A percentile compares a stretch with the other conserved stretches of the same genome.
These are phyloP conservation scores for Panulirus ornatus DNA, from an alignment of 1,140 invertebrate species.

Conservation along the genomic window DNA sequence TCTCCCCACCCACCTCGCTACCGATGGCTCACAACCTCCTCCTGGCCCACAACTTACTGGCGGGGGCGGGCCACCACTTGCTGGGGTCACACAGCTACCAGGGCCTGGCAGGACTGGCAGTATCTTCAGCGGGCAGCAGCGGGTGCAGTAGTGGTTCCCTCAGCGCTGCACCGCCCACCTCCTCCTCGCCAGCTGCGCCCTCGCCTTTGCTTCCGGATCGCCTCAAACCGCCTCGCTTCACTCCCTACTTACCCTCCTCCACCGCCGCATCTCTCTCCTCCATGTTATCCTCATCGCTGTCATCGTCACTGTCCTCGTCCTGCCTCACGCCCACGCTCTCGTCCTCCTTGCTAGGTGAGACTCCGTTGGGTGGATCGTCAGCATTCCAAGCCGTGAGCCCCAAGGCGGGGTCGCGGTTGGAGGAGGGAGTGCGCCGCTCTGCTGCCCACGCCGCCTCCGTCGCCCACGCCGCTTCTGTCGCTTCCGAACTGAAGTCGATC, in stretches of 20 bases:
- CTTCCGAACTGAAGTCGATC: constrained; percentile 92
- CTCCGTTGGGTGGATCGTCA: constrained; percentile 71
- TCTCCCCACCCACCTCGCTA: constrained; percentile 70
- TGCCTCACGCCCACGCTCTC: constrained; percentile 73
- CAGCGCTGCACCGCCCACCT: constrained; percentile 76
- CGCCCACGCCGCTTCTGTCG: constrained; percentile 76
- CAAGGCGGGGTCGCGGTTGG: constrained; percentile 75
- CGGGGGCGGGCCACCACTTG: constrained; percentile 79
- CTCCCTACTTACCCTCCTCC: constrained; percentile 78
- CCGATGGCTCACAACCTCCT: constrained; percentile 75
- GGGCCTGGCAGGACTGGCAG: constrained; percentile 72
- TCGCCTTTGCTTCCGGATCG: constrained; percentile 70
- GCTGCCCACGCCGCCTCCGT: constrained; percentile 64
- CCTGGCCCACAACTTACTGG: constrained; percentile 79
- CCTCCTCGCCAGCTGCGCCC: constrained; percentile 74
- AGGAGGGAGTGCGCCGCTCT: constrained; percentile 73
- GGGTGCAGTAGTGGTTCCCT: constrained; percentile 74
- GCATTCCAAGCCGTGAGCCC: constrained; percentile 77
- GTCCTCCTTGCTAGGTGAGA: constrained; percentile 73
- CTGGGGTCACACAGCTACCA: constrained; percentile 76
- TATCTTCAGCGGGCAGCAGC: constrained; percentile 68
- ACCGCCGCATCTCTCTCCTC: constrained; percentile 76
- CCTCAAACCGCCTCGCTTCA: constrained; percentile 75
- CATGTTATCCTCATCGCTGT: constrained; percentile 77
- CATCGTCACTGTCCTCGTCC: constrained; percentile 74